Base-by-base conservation (phyloP, 2,888 invertebrate genomes). In the Drosophila histrio region DNA sequence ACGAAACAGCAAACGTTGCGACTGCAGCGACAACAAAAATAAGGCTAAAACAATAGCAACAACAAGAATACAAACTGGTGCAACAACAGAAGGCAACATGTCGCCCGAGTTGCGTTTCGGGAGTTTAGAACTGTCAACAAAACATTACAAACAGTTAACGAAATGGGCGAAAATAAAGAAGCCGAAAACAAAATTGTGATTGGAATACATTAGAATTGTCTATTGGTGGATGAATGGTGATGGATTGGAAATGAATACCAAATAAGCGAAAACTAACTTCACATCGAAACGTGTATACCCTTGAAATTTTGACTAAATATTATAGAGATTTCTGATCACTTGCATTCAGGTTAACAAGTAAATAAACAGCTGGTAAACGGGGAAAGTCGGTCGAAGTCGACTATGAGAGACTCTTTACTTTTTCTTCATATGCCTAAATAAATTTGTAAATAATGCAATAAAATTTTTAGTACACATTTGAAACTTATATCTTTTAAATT, bases 151-250 rank as follows among this genome's bases (percentile, higher is more conserved):
- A 28, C 28, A 30, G 79, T 79, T 50, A 61, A 58, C 69, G 62
- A 78, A 78, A 66, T 57, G 64, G 56, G 44, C 15, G 34, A 52
- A 67, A 32, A 61, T 41, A 43, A 15, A 52, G 50, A 47, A 47
- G 50, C 52, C 47, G 8, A 79, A 76, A 63, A 53, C 39, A 15
- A 59, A 60, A 65, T 43, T 56, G 46, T 72, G 80, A 80, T 69
- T 83, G 69, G 73, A 83, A 83, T 72, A 79, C 78, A 72, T 83
- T 77, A 79, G 80, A 78, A 62, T 32, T 60, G 64, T 77, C 60
- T 62, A 47, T 56, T 44, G 53, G 28, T 50, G 46, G 2, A 43
- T 43, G 26, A 26, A 9, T 26, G 49, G 13, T 47, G 57, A 62
- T 54, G 49, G 34, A 53, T 53, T 61, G 57, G 24, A 58, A 67